phyloP scores from a whole-genome alignment of 2,888 invertebrate genomes.

The Dermolepida albohirtum region DNA sequence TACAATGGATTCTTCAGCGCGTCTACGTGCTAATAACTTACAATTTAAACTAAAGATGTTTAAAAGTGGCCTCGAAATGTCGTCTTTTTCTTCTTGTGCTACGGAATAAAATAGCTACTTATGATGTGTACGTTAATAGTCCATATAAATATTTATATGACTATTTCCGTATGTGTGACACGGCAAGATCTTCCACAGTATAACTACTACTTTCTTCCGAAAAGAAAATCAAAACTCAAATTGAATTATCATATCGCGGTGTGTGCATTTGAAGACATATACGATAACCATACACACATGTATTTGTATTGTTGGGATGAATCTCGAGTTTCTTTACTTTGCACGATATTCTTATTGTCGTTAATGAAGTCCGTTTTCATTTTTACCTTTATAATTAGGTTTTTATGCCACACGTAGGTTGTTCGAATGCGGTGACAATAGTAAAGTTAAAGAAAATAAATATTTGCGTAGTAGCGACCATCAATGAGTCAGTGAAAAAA shows the following conservation, averaged over 20 bases:
- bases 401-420: slow-evolving; percentile 36
- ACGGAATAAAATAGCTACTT: slow-evolving; percentile 16
- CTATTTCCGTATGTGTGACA: slow-evolving; percentile 17
- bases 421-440: neutral
- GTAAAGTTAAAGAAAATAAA: too few species aligned
- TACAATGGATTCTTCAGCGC: slow-evolving; percentile 6
- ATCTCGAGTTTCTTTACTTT: too few species aligned
- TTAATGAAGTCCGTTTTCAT: slow-evolving; percentile 34
- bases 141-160: slow-evolving; percentile 4
- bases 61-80: neutral
- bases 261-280: neutral
- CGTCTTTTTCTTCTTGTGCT: neutral
- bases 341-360: neutral
- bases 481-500: too few species aligned
- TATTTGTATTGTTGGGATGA: too few species aligned
- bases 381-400: slow-evolving; percentile 35
- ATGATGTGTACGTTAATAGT: slow-evolving; percentile 7
- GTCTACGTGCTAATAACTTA: slow-evolving; percentile 19
- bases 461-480: too few species aligned
- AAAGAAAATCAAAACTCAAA: slow-evolving; percentile 16
- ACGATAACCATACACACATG: too few species aligned
- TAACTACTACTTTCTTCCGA: slow-evolving; percentile 28
- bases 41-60: neutral
- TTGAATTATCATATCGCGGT: slow-evolving; percentile 22
- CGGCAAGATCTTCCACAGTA: too few species aligned